Evolutionary conservation across 2,113 vertebrate genomes (phyloP).

Genomic region (Motacilla alba): DNA sequence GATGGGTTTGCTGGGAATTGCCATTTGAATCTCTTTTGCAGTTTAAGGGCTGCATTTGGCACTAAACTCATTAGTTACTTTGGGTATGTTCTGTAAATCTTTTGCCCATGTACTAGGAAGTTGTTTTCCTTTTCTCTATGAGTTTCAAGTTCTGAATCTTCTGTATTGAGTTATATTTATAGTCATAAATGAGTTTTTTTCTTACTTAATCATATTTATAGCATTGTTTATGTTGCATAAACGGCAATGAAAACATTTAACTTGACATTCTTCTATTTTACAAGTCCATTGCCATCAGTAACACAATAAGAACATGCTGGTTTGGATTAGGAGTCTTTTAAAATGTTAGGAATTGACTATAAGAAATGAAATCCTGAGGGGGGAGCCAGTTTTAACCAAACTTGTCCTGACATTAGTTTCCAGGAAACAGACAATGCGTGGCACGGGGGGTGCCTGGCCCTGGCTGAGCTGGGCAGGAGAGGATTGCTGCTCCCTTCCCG

Average conservation of each 20-base stretch:
- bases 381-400: not conserved
- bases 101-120: not conserved
- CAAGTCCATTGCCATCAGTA: not conserved
- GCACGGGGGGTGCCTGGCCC: conserved; percentile 94
- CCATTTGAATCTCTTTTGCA: not conserved
- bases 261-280: not conserved
- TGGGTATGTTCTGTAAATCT: not conserved
- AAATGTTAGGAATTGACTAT: not conserved
- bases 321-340: not conserved
- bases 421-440: conserved; percentile 91
- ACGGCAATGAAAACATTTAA: not conserved
- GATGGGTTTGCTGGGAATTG: not conserved
- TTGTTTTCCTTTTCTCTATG: not conserved
- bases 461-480: conserved; percentile 92
- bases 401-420: conserved; percentile 75
- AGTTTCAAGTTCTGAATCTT: not conserved
- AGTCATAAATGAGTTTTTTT: not conserved
- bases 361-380: not conserved
- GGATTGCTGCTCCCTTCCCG: conserved; percentile 91
- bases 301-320: not conserved
- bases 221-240: not conserved
- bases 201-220: not conserved
- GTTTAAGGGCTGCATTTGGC: not conserved
- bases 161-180: not conserved
- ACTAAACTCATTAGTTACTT: not conserved